Conservation (phyloP, 1,140 invertebrate species). For the Drosophila sucinea region DNA sequence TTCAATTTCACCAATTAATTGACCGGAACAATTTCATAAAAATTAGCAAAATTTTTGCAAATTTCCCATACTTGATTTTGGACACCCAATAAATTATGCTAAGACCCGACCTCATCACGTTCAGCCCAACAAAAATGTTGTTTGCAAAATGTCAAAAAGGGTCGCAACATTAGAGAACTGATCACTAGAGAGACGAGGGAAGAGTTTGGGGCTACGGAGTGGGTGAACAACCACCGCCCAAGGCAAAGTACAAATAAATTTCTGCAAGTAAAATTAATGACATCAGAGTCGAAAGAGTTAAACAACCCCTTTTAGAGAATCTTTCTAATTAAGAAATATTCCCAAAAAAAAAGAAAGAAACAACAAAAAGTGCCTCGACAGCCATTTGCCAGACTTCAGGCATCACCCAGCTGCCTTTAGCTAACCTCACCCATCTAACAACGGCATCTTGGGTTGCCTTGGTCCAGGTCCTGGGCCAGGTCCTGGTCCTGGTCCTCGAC, state of each 20-base stretch:
- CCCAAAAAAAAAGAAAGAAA: constrained; percentile 25
- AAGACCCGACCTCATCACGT: constrained; percentile 54
- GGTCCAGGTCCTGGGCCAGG: background rate
- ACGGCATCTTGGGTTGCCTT: constrained; percentile 48
- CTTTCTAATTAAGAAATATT: constrained; percentile 81
- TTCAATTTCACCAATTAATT: constrained; percentile 73
- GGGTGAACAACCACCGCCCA: constrained; percentile 33
- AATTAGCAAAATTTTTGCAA: constrained; percentile 53
- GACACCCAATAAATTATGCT: constrained; percentile 68
- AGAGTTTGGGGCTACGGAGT: background rate
- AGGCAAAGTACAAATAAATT: constrained; percentile 64
- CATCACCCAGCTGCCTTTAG: constrained; percentile 49
- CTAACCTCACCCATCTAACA: constrained; percentile 17
- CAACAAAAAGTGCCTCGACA: constrained; percentile 36
- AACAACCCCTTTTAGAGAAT: constrained; percentile 73
- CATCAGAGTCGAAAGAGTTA: constrained; percentile 23
- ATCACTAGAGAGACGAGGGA: constrained; percentile 3
- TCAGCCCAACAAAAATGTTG: constrained; percentile 7
- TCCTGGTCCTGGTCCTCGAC: constrained; percentile 25
- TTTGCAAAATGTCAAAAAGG: constrained; percentile 60
- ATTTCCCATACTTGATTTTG: constrained; percentile 35
- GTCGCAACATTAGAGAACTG: constrained; percentile 42
- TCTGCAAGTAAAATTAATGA: constrained; percentile 74
- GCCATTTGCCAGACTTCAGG: constrained; percentile 49
- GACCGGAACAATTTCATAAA: constrained; percentile 81